Evolutionary conservation across 1,140 invertebrate species (phyloP), one percentile per base, ranked within the genome.

Genomic region (Plectus sambesii): DNA sequence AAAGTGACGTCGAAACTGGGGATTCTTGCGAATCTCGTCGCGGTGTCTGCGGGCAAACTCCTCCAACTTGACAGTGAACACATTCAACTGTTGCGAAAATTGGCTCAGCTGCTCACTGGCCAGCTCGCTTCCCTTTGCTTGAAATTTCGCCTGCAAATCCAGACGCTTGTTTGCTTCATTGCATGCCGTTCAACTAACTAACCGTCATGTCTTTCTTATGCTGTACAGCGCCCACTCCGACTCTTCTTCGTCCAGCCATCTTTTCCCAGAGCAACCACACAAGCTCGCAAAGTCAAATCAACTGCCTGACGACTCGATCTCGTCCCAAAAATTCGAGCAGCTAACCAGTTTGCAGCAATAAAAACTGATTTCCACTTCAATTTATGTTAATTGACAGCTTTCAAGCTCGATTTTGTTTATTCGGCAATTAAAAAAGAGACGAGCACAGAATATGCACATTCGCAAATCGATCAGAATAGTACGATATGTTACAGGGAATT

Each of bases 1-100:
- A n/a, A 99, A 99, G 65, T 97, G 88, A 40, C 82, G 75, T 39
- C 93, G 77, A 68, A 99, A 99, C 57, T 87, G 81, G 0, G 89
- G 78, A 72, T 94, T 88, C 42, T 66, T 69, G 6, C 53, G 58
- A 24, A 69, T 70, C 40, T 71, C 70, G 20, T 68, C 63, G 27
- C 71, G 70, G 68, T 99, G 89, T 62, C 96, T 94, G 2, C 80
- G 73, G 0, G 94, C 89, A 73, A 98, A 98, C 60, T 94, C 86
- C 72, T 98, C 89, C 15, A 99, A 72, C 69, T 97, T 90, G 8
- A 78, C 77, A 49, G 85, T 80, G 66, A 99, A 97, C 1, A 82
- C 81, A 53, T 90, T 87, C 72, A 98, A 76, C 70, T 98, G 90
- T 69, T 86, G 84, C 0, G 85, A 82, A 81, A 98, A 85, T 72